Conservation (phyloP, 2,888 invertebrate species). For the Eilema griseolum region DNA sequence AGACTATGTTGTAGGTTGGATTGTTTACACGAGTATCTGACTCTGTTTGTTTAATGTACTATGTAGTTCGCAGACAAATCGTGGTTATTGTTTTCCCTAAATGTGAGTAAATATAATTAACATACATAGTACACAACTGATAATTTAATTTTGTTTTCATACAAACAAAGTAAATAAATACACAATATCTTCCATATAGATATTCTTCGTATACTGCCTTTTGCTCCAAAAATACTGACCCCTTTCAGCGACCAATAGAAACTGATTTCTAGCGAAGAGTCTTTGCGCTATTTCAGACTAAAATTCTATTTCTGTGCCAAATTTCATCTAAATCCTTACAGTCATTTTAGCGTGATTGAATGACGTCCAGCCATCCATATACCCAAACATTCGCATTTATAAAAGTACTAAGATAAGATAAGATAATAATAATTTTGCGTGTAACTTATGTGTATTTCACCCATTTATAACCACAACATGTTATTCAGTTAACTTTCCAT, state of each 20-base stretch:
- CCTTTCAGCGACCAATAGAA: neutral
- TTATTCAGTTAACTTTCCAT: constrained; percentile 30
- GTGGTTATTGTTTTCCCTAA: constrained; percentile 26
- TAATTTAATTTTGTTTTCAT: constrained; percentile 14
- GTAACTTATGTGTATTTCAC: neutral
- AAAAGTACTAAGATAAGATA: neutral
- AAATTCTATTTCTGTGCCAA: neutral
- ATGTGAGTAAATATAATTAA: constrained; percentile 6
- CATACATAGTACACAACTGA: neutral
- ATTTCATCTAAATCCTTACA: neutral
- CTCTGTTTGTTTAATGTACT: constrained; percentile 15
- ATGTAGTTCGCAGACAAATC: constrained; percentile 15
- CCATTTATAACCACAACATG: neutral
- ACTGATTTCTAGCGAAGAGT: neutral
- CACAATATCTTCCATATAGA: neutral
- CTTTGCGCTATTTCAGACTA: neutral
- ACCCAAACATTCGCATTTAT: neutral
- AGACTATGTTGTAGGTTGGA: constrained; percentile 28
- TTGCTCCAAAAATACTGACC: neutral
- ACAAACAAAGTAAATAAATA: constrained; percentile 3
- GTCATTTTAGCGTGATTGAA: neutral
- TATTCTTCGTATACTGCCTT: neutral
- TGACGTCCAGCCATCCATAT: neutral
- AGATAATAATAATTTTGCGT: neutral
- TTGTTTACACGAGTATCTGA: constrained; percentile 34